Base-by-base conservation (phyloP, 2,797 vertebrate genomes). In the Megaceryle alcyon region DNA sequence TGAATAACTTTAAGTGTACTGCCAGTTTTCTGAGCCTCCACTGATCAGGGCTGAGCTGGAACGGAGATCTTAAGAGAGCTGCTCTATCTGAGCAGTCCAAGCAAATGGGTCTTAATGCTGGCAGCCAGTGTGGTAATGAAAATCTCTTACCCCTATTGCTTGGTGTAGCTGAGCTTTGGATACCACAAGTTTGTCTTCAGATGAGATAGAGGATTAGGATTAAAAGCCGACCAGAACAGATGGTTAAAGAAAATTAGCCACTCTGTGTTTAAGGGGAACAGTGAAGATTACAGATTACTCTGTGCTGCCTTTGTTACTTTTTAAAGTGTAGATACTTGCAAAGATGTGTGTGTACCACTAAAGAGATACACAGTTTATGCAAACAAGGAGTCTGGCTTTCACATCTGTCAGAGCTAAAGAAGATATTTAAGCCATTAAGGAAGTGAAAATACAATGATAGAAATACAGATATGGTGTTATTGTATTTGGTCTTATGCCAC, bases 211-310 rank as follows among this genome's bases (percentile, higher is more conserved):
- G 8, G 64, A 80, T 88, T 86, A 68, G 37, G 64, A 64, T 90
- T 96, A 64, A 75, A 56, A 44, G 41, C 0, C 0, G 41, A n/a
- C 23, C 23, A 61, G 56, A 76, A 63, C 39, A 88, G 80, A 82
- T 82, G 60, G 68, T 64, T 66, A 53, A 86, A 91, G 82, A 90
- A 91, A 94, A 92, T 82, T 77, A 92, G 16, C 21, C 7, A 16
- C 49, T 44, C 33, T 63, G 28, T 85, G 18, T 89, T 94, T 82
- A 81, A 79, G 44, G 66, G 53, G 21, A 86, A n/a, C 51, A 73
- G 81, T 44, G 68, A 69, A 82, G 53, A 79, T 66, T 85, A 92
- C 48, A 31, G 15, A 64, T 85, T 37, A 68, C 28, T 79, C 73
- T 77, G 33, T 57, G 29, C 37, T 87, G 49, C 44, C 14, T 88